Percentiles rank a stretch among this genome's conserved stretches.
Conservation (phyloP, 2,797 vertebrate species). For the Enteromius fasciolatus region DNA sequence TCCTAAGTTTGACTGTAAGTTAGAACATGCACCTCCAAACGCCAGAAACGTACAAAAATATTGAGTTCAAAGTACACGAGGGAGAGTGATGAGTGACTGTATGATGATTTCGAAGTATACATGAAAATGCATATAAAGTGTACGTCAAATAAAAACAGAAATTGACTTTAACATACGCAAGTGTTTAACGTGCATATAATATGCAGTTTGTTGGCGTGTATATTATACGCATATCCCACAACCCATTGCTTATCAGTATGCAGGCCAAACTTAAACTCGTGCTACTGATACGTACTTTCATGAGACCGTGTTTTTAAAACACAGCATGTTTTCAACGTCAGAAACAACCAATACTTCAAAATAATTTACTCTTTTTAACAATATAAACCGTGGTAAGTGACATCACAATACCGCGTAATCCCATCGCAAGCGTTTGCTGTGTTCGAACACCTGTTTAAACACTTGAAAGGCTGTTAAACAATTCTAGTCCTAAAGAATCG, state of each 20-base stretch:
- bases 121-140: neutral
- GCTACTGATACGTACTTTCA: neutral
- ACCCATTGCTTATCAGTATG: neutral
- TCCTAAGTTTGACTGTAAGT: neutral
- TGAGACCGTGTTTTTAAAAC: neutral
- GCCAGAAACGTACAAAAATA: neutral
- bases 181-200: neutral
- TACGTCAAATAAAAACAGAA: neutral
- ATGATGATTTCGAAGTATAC: neutral
- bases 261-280: neutral
- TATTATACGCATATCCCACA: neutral
- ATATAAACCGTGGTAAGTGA: neutral
- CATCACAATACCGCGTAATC: neutral
- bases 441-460: neutral
- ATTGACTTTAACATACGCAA: neutral
- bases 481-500: neutral
- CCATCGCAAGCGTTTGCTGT: neutral
- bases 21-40: neutral
- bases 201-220: no score
- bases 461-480: neutral
- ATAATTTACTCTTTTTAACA: neutral
- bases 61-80: neutral
- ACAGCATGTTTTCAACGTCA: slow-evolving; percentile 18
- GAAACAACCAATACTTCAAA: neutral
- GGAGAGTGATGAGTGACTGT: neutral